These are phyloP conservation scores for Ciconia maguari DNA, from an alignment of 2,113 vertebrate genomes.

Conservation along the genomic window DNA sequence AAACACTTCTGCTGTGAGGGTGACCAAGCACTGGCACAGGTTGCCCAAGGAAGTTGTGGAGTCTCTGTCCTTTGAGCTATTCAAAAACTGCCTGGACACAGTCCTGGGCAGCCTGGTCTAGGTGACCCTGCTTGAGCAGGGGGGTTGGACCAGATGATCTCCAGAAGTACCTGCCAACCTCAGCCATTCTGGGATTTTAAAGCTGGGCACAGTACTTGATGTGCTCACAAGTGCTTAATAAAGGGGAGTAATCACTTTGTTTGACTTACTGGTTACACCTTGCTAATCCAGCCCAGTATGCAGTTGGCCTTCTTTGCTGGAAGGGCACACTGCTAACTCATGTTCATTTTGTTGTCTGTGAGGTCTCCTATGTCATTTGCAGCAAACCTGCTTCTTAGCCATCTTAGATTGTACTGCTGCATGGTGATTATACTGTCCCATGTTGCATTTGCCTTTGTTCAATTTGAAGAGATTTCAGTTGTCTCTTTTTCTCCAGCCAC, in stretches of 20 bases:
- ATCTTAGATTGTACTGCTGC: background rate
- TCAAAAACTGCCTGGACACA: background rate
- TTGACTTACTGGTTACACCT: background rate
- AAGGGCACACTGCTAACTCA: background rate
- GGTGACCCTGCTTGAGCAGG: background rate
- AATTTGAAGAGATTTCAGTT: background rate
- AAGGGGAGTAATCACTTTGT: background rate
- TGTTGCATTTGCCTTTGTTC: background rate
- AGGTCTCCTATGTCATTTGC: background rate
- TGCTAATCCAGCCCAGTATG: background rate
- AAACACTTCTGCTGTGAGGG: background rate
- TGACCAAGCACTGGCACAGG: background rate
- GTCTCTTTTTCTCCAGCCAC: background rate
- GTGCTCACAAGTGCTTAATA: background rate
- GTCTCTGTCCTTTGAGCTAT: background rate
- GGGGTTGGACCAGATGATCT: background rate
- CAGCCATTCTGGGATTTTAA: background rate
- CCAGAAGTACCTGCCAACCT: background rate
- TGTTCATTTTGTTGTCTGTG: background rate
- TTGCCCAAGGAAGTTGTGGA: background rate
- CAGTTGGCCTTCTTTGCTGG: background rate
- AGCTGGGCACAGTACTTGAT: background rate
- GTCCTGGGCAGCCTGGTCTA: background rate
- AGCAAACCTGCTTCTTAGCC: background rate
- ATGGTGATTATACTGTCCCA: background rate